Conservation (phyloP, 2,888 invertebrate species). For the Thera britannica region DNA sequence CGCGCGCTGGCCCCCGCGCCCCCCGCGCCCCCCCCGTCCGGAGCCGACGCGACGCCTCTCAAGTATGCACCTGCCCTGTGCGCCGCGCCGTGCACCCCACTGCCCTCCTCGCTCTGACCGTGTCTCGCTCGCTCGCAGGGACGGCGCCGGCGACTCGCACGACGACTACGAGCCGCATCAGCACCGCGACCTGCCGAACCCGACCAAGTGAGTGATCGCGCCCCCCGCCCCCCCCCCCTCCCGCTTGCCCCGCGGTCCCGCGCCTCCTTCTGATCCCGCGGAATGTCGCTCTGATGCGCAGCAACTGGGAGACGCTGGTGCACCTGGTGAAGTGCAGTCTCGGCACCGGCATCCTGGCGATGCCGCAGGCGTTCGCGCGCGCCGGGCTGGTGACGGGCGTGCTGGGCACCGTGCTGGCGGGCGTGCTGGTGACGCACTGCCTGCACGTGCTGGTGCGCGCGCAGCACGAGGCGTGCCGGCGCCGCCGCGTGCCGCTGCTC, state of each 20-base stretch:
- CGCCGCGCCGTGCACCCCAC: too few species aligned
- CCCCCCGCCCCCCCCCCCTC: background rate
- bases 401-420: constrained; percentile 91
- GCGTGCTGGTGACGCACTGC: constrained; percentile 93
- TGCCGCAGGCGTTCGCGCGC: constrained; percentile 96
- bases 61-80: too few species aligned
- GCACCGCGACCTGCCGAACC: constrained; percentile 86
- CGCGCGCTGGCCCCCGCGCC: too few species aligned
- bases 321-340: constrained; percentile 95
- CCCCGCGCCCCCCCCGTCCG: too few species aligned
- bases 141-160: constrained; percentile 45
- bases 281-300: constrained; percentile 62
- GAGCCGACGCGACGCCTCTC: too few species aligned
- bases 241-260: background rate
- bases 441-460: constrained; percentile 90
- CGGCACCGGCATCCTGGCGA: constrained; percentile 96
- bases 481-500: constrained; percentile 88
- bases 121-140: constrained; percentile 16
- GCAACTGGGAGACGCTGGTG: constrained; percentile 92
- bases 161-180: constrained; percentile 87
- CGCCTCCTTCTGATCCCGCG: background rate
- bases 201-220: constrained; percentile 84
- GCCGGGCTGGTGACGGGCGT: constrained; percentile 92
- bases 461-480: constrained; percentile 85
- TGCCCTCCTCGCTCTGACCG: too few species aligned